Conservation (phyloP, 2,888 invertebrate species). For the Isotomurus palustris region DNA sequence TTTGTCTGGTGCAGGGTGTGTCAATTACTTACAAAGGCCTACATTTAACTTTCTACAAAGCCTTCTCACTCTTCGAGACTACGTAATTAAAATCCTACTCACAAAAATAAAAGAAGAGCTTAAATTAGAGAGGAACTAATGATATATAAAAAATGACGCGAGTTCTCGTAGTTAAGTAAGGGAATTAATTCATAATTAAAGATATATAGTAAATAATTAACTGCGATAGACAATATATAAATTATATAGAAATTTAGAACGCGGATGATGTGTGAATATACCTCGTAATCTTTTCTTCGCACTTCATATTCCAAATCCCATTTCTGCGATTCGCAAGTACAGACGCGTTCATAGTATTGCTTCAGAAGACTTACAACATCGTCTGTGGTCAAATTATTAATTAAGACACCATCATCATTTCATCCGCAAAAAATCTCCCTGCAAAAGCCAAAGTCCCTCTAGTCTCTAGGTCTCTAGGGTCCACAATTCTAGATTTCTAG, state of each 20-base stretch:
- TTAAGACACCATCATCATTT: no score
- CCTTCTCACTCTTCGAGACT: conserved; percentile 20
- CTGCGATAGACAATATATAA: background rate
- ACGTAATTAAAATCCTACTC: background rate
- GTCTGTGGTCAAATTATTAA: no score
- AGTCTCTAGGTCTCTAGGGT: no score
- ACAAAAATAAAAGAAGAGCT: conserved; percentile 1
- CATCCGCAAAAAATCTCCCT: conserved; percentile 29
- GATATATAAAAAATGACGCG: background rate
- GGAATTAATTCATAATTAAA: no score
- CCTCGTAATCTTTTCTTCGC: conserved; percentile 47
- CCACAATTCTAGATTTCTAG: no score
- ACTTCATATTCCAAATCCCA: conserved; percentile 99
- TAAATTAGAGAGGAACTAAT: background rate
- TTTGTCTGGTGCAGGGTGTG: no score
- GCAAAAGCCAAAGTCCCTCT: no score
- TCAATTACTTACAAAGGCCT: no score
- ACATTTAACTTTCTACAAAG: conserved; percentile 32
- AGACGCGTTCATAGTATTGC: conserved; percentile 95
- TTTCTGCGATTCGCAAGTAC: conserved; percentile 97
- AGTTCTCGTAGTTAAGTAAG: no score
- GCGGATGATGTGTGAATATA: conserved; percentile 9
- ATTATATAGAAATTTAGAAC: no score
- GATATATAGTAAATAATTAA: background rate
- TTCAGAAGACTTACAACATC: conserved; percentile 87